Conservation (phyloP, 1,140 invertebrate genomes). For the Diploscapter pachys region DNA sequence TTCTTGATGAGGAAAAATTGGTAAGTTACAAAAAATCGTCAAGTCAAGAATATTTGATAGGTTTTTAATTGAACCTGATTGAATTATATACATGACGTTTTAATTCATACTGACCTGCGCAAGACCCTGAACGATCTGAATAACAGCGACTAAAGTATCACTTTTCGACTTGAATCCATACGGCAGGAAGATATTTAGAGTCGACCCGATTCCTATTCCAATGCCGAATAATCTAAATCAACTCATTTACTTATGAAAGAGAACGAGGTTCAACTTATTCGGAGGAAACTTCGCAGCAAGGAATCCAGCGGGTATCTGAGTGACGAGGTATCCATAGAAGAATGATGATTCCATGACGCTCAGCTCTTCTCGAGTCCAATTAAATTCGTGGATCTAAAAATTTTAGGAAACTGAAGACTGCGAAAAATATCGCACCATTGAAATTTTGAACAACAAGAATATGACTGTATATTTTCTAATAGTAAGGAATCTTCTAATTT, state of each 20-base stretch:
- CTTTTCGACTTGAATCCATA: conserved; percentile 77
- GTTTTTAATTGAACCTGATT: no score
- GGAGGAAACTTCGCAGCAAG: conserved; percentile 92
- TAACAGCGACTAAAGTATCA: conserved; percentile 73
- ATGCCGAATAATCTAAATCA: conserved; percentile 78
- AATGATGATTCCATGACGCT: conserved; percentile 92
- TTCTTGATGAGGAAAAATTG: neutral
- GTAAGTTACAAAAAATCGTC: no score
- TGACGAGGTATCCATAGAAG: conserved; percentile 96
- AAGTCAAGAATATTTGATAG: no score
- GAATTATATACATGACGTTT: no score
- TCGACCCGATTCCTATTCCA: conserved; percentile 86
- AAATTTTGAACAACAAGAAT: no score
- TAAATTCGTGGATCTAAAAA: conserved; percentile 66
- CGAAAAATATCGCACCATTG: no score
- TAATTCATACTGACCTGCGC: conserved; percentile 75
- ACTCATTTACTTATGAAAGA: neutral
- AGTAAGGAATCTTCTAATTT: neutral
- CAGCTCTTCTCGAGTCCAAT: conserved; percentile 78
- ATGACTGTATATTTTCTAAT: no score
- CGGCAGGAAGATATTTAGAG: conserved; percentile 89
- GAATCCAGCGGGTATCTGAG: conserved; percentile 97
- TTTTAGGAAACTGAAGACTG: no score
- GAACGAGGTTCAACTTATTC: conserved; percentile 69
- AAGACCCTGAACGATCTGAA: conserved; percentile 88